These are phyloP conservation scores for Mythimna impura DNA, from an alignment of 2,888 invertebrate species.

Conservation along the genomic window DNA sequence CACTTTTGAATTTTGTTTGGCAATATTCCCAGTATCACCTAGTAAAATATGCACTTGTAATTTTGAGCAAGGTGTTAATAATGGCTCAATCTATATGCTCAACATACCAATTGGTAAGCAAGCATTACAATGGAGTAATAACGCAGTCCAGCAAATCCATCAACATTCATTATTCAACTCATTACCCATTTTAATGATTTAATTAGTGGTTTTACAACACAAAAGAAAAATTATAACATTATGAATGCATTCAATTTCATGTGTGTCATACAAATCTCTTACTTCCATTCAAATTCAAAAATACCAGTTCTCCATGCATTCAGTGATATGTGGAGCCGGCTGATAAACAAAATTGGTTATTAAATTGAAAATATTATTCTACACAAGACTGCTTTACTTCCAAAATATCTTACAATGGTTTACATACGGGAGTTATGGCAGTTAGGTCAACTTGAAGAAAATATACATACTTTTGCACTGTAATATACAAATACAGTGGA, in stretches of 20 bases:
- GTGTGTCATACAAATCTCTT: slow-evolving; percentile 62
- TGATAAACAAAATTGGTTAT: slow-evolving; percentile 74
- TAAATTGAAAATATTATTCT: slow-evolving; percentile 57
- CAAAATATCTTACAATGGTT: slow-evolving; percentile 11
- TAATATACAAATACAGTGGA: background rate
- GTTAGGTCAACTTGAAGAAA: slow-evolving; percentile 32
- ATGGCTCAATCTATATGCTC: slow-evolving; percentile 11
- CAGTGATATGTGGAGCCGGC: slow-evolving; percentile 85
- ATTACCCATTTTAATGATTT: slow-evolving; percentile 8
- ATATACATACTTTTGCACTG: slow-evolving; percentile 6
- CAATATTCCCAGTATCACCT: slow-evolving; percentile 43
- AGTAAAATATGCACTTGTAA: slow-evolving; percentile 24
- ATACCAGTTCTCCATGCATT: slow-evolving; percentile 77
- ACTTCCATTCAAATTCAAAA: slow-evolving; percentile 54
- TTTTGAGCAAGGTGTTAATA: slow-evolving; percentile 15
- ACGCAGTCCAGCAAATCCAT: slow-evolving; percentile 39
- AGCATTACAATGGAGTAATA: slow-evolving; percentile 33
- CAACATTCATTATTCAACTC: slow-evolving; percentile 46
- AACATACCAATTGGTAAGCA: slow-evolving; percentile 45
- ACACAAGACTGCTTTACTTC: slow-evolving; percentile 35
- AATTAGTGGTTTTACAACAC: slow-evolving; percentile 12
- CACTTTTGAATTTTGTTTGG: slow-evolving; percentile 40
- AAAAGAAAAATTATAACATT: slow-evolving; percentile 16
- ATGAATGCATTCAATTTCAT: slow-evolving; percentile 48
- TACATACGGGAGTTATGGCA: slow-evolving; percentile 24